Base-by-base conservation (phyloP, 2,888 invertebrate genomes). In the Troilus luridus region DNA sequence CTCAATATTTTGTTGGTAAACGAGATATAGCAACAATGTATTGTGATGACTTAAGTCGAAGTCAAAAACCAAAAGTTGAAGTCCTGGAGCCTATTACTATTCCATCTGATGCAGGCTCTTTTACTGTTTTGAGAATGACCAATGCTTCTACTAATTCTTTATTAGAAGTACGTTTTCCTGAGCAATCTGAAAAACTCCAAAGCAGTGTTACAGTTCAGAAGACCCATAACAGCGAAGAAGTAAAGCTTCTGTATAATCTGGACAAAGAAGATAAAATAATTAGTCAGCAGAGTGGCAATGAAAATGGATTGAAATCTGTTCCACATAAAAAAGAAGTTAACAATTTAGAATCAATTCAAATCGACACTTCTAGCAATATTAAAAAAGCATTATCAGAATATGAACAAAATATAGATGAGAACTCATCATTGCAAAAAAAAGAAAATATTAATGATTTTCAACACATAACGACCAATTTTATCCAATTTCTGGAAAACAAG, bases 131-230 rank as follows among this genome's bases (percentile, higher is more conserved):
- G n/a, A 81, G 92, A 88, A 89, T 92, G 77, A 92, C 91, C 9
- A 91, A 91, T 89, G 60, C 67, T 24, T 91, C 88, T 21, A 91
- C 88, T 7, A 92, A 92, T 60, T 81, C 92, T 27, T 88, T 91
- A n/a, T 88, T 92, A 60, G 92, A 92, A 72, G 72, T 92, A n/a
- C 89, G 91, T 60, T 90, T 92, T 60, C 92, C 92, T 19, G 91
- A 92, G 41, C 90, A 91, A 77, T 81, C 88, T 85, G 90, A 91
- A 19, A 91, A 91, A 77, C 88, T 91, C 59, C 89, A 88, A n/a
- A 91, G 91, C 62, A 90, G 91, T 21, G 17, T 92, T 41, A 89
- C 90, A 27, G 85, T 91, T 41, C 90, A 92, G n/a, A 91, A 91
- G 21, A 88, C 88, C 17, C 90, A 91, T 41, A 88, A 90, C 54